Evolutionary conservation across 2,888 invertebrate species (phyloP), one percentile per base, ranked within the genome.

Genomic region (Synanthedon vespiformis): DNA sequence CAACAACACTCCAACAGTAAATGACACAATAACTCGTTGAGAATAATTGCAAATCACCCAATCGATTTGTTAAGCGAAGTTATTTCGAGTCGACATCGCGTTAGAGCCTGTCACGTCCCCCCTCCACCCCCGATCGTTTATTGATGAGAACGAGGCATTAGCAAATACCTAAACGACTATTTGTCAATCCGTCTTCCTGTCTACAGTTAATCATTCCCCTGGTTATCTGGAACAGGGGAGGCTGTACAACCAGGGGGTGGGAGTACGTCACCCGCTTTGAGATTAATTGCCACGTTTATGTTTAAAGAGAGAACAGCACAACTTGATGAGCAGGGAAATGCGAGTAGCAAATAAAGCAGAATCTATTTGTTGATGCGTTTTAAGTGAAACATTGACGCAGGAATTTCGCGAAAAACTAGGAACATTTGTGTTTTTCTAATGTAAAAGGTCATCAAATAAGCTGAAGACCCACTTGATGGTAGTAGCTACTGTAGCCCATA

Each of bases 151-250:
- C 63, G 70, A 65, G 64, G 71, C 85, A 85, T 86, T 85, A 85
- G 84, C 83, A 75, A 83, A 86, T 86, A 80, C 86, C 84, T 77
- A 80, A 86, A 78, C 77, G 83, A 81, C 84, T 86, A 86, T 86
- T 86, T 84, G 86, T 86, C 85, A 84, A 83, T 84, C 82, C 78
- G 80, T 83, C 86, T 87, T 82, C 79, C 84, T 77, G 84, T 77
- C 83, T 82, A 74, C 77, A 77, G 79, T 85, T 84, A 87, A 86
- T 86, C 86, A 86, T 84, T 77, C 78, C 72, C 71, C 74, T 62
- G 73, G 74, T 77, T 79, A 79, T 79, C 75, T 73, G 57, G 65
- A 62, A 59, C 59, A 59, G 54, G 53, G 44, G 55, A 54, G 63
- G 61, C 56, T 55, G 65, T 61, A 61, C 56, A 53, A 51, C 54